Conservation (phyloP, 2,113 vertebrate genomes). For the Sceloporus undulatus region DNA sequence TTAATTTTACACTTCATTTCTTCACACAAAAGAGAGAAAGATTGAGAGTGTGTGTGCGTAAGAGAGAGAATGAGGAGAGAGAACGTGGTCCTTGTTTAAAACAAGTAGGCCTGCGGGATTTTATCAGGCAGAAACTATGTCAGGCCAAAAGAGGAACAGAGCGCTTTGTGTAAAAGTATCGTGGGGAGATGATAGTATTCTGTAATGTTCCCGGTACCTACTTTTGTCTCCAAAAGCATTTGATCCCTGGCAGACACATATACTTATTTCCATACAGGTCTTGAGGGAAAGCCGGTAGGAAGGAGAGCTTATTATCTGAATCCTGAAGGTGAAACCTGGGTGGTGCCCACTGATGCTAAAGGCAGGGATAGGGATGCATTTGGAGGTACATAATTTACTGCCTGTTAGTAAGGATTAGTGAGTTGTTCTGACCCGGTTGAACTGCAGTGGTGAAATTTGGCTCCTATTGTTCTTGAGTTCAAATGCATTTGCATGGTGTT, state of each 20-base stretch:
- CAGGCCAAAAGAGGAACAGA: conserved; percentile 85
- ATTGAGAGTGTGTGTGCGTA: conserved; percentile 65
- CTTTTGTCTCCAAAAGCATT: conserved; percentile 88
- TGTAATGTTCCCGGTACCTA: conserved; percentile 82
- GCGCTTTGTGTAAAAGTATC: conserved; percentile 84
- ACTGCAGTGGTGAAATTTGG: neutral
- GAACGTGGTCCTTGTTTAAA: conserved; percentile 87
- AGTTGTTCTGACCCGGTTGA: conserved; percentile 58
- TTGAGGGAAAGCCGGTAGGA: conserved; percentile 80
- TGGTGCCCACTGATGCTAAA: conserved; percentile 78
- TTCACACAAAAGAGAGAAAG: conserved; percentile 81
- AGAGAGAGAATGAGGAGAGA: conserved; percentile 78
- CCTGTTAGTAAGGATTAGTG: conserved; percentile 73
- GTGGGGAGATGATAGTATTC: conserved; percentile 84
- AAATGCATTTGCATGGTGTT: neutral
- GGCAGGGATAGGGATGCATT: conserved; percentile 76
- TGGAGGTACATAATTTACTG: conserved; percentile 80
- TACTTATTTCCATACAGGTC: conserved; percentile 86
- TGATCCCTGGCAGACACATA: conserved; percentile 86
- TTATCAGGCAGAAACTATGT: conserved; percentile 88
- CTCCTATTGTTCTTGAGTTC: conserved; percentile 66
- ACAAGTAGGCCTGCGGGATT: conserved; percentile 83
- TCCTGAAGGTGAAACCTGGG: conserved; percentile 84
- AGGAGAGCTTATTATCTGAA: conserved; percentile 82
- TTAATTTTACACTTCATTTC: conserved; percentile 93